phyloP scores from a whole-genome alignment of 2,113 vertebrate genomes.

The Scophthalmus maximus region DNA sequence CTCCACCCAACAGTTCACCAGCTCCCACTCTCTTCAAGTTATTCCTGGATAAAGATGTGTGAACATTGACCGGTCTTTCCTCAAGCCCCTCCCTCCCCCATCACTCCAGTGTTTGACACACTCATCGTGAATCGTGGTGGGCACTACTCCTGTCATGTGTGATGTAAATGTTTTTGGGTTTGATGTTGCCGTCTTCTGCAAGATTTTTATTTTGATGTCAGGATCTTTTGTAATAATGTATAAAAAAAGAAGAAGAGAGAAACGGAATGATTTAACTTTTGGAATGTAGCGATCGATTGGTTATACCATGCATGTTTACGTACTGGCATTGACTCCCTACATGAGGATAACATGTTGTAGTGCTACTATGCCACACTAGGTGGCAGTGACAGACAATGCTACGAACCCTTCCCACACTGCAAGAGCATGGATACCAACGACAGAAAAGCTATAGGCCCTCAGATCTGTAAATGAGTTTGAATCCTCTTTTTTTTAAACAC shows the following conservation, averaged over 20 bases:
- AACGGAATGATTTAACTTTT: constrained; percentile 68
- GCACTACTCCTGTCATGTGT: constrained; percentile 63
- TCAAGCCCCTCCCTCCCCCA: constrained; percentile 17
- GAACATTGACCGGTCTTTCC: constrained; percentile 10
- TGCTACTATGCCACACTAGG: constrained; percentile 80
- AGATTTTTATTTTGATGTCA: constrained; percentile 44
- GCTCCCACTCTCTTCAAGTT: constrained; percentile 42
- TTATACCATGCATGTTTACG: constrained; percentile 81
- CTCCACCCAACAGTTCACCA: constrained; percentile 37
- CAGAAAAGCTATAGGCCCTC: constrained; percentile 29
- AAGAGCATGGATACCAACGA: constrained; percentile 67
- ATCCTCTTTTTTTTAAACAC: constrained; percentile 38
- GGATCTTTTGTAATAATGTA: constrained; percentile 67
- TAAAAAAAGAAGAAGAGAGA: constrained; percentile 39
- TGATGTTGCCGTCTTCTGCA: constrained; percentile 55
- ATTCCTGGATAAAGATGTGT: constrained; percentile 29
- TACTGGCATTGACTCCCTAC: constrained; percentile 62
- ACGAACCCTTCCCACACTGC: constrained; percentile 45
- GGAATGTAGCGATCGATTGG: constrained; percentile 79
- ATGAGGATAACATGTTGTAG: constrained; percentile 73
- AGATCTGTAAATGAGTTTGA: constrained; percentile 50
- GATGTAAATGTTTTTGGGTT: constrained; percentile 64
- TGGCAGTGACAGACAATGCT: constrained; percentile 78
- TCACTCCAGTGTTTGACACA: constrained; percentile 70
- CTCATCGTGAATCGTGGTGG: constrained; percentile 46